These are phyloP conservation scores for Venusia cambrica DNA, from an alignment of 2,888 invertebrate genomes.

Conservation along the genomic window DNA sequence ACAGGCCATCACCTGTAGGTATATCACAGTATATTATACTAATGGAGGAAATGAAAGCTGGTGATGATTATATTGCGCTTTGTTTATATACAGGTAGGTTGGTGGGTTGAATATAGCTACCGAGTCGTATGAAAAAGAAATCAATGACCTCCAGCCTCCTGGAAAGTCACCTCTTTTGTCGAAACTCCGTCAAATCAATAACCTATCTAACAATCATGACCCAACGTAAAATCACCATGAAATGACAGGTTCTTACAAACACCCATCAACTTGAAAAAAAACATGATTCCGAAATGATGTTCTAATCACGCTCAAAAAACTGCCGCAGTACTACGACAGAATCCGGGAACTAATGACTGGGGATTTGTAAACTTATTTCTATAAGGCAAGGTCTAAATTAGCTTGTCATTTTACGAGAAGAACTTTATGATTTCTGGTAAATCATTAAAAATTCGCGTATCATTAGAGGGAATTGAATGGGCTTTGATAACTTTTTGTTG, in stretches of 20 bases:
- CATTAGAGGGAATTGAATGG: constrained; percentile 19
- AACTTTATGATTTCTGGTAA: constrained; percentile 9
- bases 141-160: too few species aligned
- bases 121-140: too few species aligned
- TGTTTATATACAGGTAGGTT: too few species aligned
- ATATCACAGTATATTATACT: too few species aligned
- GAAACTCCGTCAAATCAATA: constrained; percentile 23
- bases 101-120: too few species aligned
- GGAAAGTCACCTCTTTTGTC: too few species aligned
- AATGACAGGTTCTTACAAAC: constrained; percentile 30
- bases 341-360: constrained; percentile 32
- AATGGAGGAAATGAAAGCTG: too few species aligned
- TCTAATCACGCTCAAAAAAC: constrained; percentile 36
- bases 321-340: constrained; percentile 31
- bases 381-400: constrained; percentile 18
- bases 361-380: constrained; percentile 25
- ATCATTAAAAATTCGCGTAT: constrained; percentile 16
- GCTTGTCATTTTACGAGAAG: constrained; percentile 6
- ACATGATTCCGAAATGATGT: constrained; percentile 38
- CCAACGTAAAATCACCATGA: constrained; percentile 28
- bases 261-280: constrained; percentile 35
- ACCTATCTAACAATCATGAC: constrained; percentile 22
- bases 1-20: too few species aligned
- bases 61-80: too few species aligned
- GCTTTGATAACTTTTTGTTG: constrained; percentile 14